phyloP scores from a whole-genome alignment of 64 coral and sea anemone genomes.

The Stichodactyla helianthus region DNA sequence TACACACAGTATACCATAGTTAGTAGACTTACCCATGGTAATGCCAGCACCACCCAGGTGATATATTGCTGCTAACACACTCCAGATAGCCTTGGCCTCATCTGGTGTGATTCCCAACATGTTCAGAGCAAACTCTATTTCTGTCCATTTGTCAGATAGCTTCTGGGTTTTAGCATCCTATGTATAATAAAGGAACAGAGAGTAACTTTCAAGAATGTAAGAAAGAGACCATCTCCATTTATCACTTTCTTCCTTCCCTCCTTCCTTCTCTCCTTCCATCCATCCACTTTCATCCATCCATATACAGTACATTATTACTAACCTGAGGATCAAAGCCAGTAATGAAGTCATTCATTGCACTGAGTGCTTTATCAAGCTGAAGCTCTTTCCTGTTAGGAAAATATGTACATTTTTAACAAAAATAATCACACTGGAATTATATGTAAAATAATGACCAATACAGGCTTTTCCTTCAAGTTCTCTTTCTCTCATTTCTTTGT shows the following conservation, averaged over 20 bases:
- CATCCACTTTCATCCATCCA: background rate
- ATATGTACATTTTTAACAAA: no score
- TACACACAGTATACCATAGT: background rate
- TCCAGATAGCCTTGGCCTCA: slow-evolving; percentile 86
- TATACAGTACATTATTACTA: background rate
- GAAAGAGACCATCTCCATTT: background rate
- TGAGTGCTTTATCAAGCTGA: slow-evolving; percentile 67
- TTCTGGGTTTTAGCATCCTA: slow-evolving; percentile 50
- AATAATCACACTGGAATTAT: no score
- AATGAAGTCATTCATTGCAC: slow-evolving; percentile 83
- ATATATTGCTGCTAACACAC: slow-evolving; percentile 82
- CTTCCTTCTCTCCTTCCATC: background rate
- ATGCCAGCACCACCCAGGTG: slow-evolving; percentile 90
- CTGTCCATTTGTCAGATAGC: slow-evolving; percentile 84
- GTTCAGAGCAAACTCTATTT: slow-evolving; percentile 85
- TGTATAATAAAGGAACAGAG: background rate
- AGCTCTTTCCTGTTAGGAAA: slow-evolving; percentile 64
- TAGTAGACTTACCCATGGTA: slow-evolving; percentile 62
- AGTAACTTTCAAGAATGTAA: background rate
- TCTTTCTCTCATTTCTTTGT: no score
- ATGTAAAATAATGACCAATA: no score
- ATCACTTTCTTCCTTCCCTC: background rate
- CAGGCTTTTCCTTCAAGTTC: no score
- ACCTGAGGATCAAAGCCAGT: slow-evolving; percentile 64
- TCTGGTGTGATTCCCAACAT: slow-evolving; percentile 72